A percentile compares a stretch with the other conserved stretches of the same genome.
Evolutionary conservation across 2,797 vertebrate species (phyloP).

Genomic region (Labeo calbasu): DNA sequence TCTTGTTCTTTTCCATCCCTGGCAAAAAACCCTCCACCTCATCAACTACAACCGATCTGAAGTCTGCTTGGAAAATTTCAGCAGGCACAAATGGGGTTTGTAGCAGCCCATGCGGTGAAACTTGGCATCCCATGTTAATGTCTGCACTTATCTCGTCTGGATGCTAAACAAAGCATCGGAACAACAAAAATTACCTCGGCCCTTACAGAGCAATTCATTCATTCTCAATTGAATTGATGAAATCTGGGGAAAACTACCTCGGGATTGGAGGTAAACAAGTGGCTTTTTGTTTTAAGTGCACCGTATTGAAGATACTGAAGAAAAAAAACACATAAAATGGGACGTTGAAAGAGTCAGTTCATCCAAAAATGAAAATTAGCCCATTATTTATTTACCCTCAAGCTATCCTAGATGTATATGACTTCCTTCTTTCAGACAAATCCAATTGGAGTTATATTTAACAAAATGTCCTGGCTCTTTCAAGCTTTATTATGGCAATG

Average conservation of each 20-base stretch:
- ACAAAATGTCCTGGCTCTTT: too few species aligned
- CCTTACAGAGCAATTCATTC: constrained; percentile 37
- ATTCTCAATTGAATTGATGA: constrained; percentile 19
- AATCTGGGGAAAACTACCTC: constrained; percentile 34
- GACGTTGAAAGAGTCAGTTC: neutral
- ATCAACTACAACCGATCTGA: constrained; percentile 67
- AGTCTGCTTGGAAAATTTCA: constrained; percentile 76
- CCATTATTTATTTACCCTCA: too few species aligned
- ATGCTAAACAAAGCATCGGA: constrained; percentile 18
- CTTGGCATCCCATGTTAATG: constrained; percentile 67
- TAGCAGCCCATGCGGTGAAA: constrained; percentile 69
- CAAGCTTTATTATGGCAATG: too few species aligned
- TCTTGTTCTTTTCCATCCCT: constrained; percentile 77
- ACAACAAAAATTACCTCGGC: constrained; percentile 33
- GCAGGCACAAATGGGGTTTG: constrained; percentile 71
- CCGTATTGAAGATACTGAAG: constrained; percentile 38
- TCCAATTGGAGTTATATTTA: too few species aligned
- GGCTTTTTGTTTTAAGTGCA: constrained; percentile 35
- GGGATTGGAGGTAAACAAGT: constrained; percentile 17
- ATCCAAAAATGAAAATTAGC: too few species aligned
- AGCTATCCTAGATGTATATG: too few species aligned
- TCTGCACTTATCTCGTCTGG: constrained; percentile 60
- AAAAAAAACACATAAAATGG: constrained; percentile 26
- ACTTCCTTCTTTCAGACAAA: too few species aligned
- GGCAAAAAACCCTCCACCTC: constrained; percentile 77